These are phyloP conservation scores for Trichogramma evanescens DNA, from an alignment of 2,888 invertebrate species.

Conservation along the genomic window DNA sequence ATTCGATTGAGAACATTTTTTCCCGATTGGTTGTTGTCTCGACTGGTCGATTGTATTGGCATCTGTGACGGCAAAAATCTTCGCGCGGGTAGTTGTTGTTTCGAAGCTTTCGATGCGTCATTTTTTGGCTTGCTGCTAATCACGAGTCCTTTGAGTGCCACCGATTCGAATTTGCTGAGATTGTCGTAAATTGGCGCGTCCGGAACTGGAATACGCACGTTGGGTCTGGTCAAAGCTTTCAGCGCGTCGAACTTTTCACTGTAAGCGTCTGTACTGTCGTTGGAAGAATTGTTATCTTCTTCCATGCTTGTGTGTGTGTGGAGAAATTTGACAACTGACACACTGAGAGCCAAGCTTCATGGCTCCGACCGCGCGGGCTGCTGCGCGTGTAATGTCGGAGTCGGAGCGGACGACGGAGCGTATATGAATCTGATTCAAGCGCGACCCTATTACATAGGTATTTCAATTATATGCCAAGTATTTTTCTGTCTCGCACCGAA, in stretches of 20 bases:
- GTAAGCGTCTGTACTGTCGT: conserved; percentile 50
- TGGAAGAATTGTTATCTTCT: conserved; percentile 28
- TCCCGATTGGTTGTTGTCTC: conserved; percentile 19
- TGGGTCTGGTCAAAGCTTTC: conserved; percentile 59
- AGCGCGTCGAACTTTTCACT: conserved; percentile 63
- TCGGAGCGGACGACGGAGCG: no score
- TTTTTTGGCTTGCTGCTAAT: conserved; percentile 24
- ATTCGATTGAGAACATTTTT: conserved; percentile 54
- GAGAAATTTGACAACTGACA: no score
- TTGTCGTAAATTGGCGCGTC: conserved; percentile 64
- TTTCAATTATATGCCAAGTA: not conserved
- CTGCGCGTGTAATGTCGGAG: no score
- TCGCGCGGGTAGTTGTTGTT: conserved; percentile 1
- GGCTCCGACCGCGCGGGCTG: no score
- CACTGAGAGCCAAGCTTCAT: no score
- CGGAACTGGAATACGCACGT: conserved; percentile 52
- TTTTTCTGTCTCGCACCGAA: no score
- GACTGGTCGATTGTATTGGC: not conserved
- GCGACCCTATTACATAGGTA: conserved; percentile 7
- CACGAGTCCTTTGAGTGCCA: conserved; percentile 40
- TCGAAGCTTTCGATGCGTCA: not conserved
- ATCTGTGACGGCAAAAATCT: conserved; percentile 33
- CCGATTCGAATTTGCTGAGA: conserved; percentile 56
- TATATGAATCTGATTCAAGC: no score
- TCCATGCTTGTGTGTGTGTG: conserved; percentile 12